Evolutionary conservation across 1,140 invertebrate species (phyloP).

Genomic region (Hypothenemus hampei): DNA sequence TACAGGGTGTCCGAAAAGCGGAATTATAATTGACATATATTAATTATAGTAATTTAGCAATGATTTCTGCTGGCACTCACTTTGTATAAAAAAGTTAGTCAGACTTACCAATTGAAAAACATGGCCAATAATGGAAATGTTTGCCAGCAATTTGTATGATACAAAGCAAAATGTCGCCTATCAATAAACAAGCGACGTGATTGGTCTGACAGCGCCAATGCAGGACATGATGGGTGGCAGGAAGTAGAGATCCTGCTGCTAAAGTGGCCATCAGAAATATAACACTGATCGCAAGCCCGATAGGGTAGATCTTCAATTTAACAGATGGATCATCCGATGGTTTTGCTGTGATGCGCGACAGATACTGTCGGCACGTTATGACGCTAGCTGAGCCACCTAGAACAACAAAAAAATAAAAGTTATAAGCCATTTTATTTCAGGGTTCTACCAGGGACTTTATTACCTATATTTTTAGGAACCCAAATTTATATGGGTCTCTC

Average conservation of each 20-base stretch:
- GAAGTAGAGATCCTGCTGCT: constrained; percentile 67
- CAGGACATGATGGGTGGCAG: constrained; percentile 73
- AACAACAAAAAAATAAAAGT: constrained; percentile 25
- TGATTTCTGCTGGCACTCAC: no score
- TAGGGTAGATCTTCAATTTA: constrained; percentile 63
- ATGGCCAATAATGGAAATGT: constrained; percentile 1
- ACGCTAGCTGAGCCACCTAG: constrained; percentile 31
- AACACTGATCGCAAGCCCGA: constrained; percentile 69
- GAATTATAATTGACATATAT: no score
- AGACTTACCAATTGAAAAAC: constrained; percentile 14
- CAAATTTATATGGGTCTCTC: no score
- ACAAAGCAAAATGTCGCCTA: constrained; percentile 71
- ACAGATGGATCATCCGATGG: constrained; percentile 35
- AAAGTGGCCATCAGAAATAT: constrained; percentile 73
- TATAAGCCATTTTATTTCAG: neutral
- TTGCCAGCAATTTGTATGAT: constrained; percentile 62
- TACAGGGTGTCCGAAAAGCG: no score
- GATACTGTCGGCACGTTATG: constrained; percentile 30
- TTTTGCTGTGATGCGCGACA: constrained; percentile 30
- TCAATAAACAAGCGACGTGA: constrained; percentile 72
- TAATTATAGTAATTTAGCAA: no score
- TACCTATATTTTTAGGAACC: no score
- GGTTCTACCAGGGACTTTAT: no score
- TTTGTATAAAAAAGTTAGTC: no score
- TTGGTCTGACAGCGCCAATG: constrained; percentile 82